Evolutionary conservation across 2,888 invertebrate genomes (phyloP).

Genomic region (Furcula furcula): DNA sequence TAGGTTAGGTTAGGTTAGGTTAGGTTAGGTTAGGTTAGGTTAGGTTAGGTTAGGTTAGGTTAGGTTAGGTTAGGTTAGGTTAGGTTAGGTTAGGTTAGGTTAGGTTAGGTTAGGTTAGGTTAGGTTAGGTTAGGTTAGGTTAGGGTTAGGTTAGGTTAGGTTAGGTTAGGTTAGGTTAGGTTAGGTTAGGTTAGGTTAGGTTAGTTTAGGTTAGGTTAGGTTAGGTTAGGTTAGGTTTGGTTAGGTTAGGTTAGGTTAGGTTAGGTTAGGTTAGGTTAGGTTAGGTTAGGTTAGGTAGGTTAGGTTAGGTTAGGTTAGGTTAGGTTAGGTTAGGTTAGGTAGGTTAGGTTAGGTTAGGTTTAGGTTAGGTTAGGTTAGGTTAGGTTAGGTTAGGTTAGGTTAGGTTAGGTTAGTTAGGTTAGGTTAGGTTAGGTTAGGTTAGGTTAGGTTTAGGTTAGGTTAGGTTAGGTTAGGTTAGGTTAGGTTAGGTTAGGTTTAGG

Average conservation of each 20-base stretch:
- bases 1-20: conserved; percentile 29
- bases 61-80: conserved; percentile 19
- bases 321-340: conserved; percentile 22
- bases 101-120: conserved; percentile 20
- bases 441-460: too few relatives aligned
- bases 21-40: conserved; percentile 28
- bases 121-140: too few relatives aligned
- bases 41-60: conserved; percentile 21
- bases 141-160: conserved; percentile 21
- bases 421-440: conserved; percentile 9
- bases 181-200: conserved; percentile 10
- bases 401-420: conserved; percentile 17
- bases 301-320: conserved; percentile 15
- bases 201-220: too few relatives aligned
- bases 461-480: conserved; percentile 4
- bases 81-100: conserved; percentile 20
- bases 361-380: conserved; percentile 17
- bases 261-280: conserved; percentile 14
- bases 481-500: conserved; percentile 5
- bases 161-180: conserved; percentile 25
- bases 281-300: too few relatives aligned
- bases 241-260: conserved; percentile 14
- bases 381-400: conserved; percentile 12
- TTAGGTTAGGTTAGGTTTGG: conserved; percentile 14
- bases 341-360: too few relatives aligned